Percentiles rank a stretch among this genome's conserved stretches.
These are phyloP conservation scores for Rhinophrynus dorsalis DNA, from an alignment of 2,797 vertebrate genomes.

Conservation along the genomic window DNA sequence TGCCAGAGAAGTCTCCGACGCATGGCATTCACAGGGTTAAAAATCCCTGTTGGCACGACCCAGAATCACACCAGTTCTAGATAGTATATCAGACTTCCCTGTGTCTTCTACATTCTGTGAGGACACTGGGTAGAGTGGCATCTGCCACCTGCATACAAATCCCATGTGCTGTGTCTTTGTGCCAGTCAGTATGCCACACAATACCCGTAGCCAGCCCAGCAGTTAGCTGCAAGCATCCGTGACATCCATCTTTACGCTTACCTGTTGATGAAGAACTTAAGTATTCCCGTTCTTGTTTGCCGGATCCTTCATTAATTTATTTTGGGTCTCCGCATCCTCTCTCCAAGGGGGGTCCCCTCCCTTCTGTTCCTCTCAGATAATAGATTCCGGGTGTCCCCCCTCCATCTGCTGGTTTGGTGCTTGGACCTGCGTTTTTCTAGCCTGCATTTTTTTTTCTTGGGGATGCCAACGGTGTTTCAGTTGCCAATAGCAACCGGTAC, in stretches of 20 bases:
- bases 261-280: conserved; percentile 38
- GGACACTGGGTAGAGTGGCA: no score
- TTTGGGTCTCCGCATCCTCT: neutral
- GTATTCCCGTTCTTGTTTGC: conserved; percentile 1
- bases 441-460: neutral
- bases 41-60: no score
- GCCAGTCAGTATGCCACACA: no score
- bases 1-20: no score
- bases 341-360: neutral
- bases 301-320: neutral
- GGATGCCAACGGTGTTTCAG: conserved; percentile 28
- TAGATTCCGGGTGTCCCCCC: neutral
- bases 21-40: no score
- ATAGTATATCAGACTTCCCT: no score
- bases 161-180: neutral
- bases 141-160: neutral
- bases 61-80: no score
- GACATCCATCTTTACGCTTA: conserved; percentile 5
- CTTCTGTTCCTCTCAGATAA: neutral
- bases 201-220: no score
- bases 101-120: no score
- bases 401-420: neutral
- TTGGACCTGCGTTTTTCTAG: neutral
- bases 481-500: conserved; percentile 45
- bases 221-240: no score